Conservation (phyloP, 1,140 invertebrate species). For the Drosophila saltans region DNA sequence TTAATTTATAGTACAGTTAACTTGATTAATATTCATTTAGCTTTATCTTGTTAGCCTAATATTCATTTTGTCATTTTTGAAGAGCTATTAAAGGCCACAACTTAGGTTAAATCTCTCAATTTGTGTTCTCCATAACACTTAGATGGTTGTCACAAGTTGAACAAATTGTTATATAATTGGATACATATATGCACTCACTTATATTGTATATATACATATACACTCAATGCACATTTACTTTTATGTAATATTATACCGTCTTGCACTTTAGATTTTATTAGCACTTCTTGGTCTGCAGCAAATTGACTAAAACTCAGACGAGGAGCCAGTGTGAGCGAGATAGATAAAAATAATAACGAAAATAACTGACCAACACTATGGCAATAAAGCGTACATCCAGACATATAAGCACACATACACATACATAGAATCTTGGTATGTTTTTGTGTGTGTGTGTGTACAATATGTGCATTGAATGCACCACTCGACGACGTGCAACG, state of each 20-base stretch:
- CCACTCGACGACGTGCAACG: slow-evolving; percentile 40
- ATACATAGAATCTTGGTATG: neutral
- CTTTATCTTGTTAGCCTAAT: too few relatives aligned
- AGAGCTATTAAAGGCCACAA: slow-evolving; percentile 12
- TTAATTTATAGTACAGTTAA: too few relatives aligned
- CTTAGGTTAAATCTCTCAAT: neutral
- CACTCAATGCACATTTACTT: slow-evolving; percentile 16
- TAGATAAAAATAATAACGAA: slow-evolving; percentile 65
- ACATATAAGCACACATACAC: neutral
- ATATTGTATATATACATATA: slow-evolving; percentile 31
- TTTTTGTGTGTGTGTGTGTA: slow-evolving; percentile 1
- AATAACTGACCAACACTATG: slow-evolving; percentile 65
- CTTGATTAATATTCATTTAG: too few relatives aligned
- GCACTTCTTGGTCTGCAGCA: slow-evolving; percentile 42
- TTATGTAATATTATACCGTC: slow-evolving; percentile 11
- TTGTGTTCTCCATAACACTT: slow-evolving; percentile 11
- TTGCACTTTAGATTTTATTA: slow-evolving; percentile 55
- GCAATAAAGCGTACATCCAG: slow-evolving; percentile 29
- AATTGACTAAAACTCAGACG: slow-evolving; percentile 7
- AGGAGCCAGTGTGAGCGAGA: slow-evolving; percentile 12
- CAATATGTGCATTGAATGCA: slow-evolving; percentile 58
- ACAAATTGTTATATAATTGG: slow-evolving; percentile 59
- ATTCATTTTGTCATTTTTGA: neutral
- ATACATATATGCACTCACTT: slow-evolving; percentile 17
- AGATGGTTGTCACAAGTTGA: slow-evolving; percentile 19